Percentiles rank a stretch among this genome's conserved stretches.
Evolutionary conservation across 2,797 vertebrate species (phyloP).

Genomic region (Tamandua tetradactyla): DNA sequence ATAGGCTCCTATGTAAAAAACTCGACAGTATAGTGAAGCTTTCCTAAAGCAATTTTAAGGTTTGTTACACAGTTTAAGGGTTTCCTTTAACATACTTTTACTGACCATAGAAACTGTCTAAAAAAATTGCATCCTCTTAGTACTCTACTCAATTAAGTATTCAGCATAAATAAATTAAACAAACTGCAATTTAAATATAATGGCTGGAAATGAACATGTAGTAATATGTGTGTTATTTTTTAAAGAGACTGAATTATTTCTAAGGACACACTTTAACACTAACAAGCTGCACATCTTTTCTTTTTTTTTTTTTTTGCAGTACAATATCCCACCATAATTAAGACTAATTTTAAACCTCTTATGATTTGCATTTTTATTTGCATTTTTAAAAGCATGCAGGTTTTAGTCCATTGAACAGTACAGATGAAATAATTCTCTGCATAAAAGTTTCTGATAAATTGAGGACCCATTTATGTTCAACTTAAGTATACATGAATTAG

Average conservation of each 20-base stretch:
- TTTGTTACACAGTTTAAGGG: not conserved
- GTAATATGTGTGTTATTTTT: conserved; percentile 50
- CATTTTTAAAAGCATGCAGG: not conserved
- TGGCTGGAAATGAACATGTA: not conserved
- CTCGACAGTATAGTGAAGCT: not conserved
- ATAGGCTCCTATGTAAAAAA: not conserved
- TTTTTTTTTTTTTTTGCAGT: not conserved
- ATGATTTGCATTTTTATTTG: conserved; percentile 3
- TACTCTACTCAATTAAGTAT: not conserved
- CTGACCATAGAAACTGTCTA: not conserved
- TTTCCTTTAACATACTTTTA: conserved; percentile 23
- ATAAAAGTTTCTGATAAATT: not conserved
- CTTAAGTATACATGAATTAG: not conserved
- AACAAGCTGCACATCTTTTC: not conserved
- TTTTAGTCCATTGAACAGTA: not conserved
- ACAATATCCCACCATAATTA: not conserved
- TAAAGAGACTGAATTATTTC: not conserved
- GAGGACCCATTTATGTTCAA: not conserved
- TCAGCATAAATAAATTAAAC: conserved; percentile 43
- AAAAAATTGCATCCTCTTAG: not conserved
- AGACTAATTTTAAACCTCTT: not conserved
- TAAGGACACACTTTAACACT: not conserved
- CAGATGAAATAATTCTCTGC: not conserved
- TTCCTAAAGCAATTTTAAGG: not conserved
- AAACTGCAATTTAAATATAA: conserved; percentile 30